Evolutionary conservation across 2,797 vertebrate species (phyloP), one percentile per base, ranked within the genome.

Genomic region (Pantherophis vulpinus): DNA sequence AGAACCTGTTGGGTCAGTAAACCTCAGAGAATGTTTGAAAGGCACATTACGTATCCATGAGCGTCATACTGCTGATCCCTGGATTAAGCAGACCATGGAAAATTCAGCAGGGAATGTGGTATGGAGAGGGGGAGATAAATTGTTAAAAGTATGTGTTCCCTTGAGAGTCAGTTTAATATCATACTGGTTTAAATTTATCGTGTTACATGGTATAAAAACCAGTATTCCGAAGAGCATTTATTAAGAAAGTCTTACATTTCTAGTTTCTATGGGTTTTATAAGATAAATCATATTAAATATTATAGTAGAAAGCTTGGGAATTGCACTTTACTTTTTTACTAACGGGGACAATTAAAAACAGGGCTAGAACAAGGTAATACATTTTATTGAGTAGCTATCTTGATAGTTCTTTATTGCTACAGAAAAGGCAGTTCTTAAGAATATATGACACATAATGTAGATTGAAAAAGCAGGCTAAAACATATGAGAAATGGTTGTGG

Each of bases 321-420:
- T 37, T 2, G 83, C 51, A 0, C 20, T 55, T 59, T 4, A 32
- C 83, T 95, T 91, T 0, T 56, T 88, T 56, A n/a, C 12, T 88
- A 89, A 0, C 9, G 54, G 58, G 2, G 18, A 87, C 13, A 59
- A 60, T 27, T n/a, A 23, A 16, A 20, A 66, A 13, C 94, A 91
- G 5, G 25, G 61, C 61, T 54, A n/a, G 42, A 9, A 58, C 54
- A 93, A 95, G 4, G 86, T 86, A 83, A 29, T 55, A 91, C 13
- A 86, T 63, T 93, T 93, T 94, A 70, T 74, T 25, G 86, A 54
- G 16, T 92, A 66, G 6, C 95, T 27, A 32, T 87, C 51, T 60
- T 89, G 37, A 47, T 90, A 29, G 29, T 61, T 63, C 90, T 92
- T 59, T 59, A 51, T 32, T 5, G 29, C 56, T 10, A 6, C 55